These are phyloP conservation scores for Dendronephthya gigantea DNA, from an alignment of 64 coral and sea anemone species.

Conservation along the genomic window DNA sequence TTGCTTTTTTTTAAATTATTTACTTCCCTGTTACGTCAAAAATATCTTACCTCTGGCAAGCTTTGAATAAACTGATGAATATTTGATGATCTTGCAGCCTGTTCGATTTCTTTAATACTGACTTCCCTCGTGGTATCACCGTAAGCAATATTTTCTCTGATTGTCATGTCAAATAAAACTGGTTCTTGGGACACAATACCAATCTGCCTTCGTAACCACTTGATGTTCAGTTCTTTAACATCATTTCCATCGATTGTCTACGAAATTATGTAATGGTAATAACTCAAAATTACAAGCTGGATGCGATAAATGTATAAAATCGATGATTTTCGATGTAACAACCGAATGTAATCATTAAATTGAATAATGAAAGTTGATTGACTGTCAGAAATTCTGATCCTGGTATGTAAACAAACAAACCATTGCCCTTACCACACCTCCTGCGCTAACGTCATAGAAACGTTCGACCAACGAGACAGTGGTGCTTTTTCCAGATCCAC, in stretches of 20 bases:
- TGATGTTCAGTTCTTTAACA: conserved; percentile 60
- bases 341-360: no score
- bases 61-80: neutral
- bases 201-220: conserved; percentile 69
- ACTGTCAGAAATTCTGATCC: no score
- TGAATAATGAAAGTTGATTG: no score
- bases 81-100: neutral
- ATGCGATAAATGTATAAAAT: neutral
- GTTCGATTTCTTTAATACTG: neutral
- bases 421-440: neutral
- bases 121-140: conserved; percentile 64
- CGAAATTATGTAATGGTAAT: neutral
- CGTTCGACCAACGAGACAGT: conserved; percentile 8
- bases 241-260: conserved; percentile 59
- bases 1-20: no score
- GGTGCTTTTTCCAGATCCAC: neutral
- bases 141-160: conserved; percentile 77
- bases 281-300: neutral
- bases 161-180: conserved; percentile 59
- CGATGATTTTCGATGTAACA: no score
- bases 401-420: no score
- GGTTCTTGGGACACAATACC: conserved; percentile 90
- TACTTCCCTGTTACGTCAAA: neutral
- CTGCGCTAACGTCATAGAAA: neutral
- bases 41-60: neutral